Evolutionary conservation across 2,113 vertebrate species (phyloP).

Genomic region (Diadophis punctatus): DNA sequence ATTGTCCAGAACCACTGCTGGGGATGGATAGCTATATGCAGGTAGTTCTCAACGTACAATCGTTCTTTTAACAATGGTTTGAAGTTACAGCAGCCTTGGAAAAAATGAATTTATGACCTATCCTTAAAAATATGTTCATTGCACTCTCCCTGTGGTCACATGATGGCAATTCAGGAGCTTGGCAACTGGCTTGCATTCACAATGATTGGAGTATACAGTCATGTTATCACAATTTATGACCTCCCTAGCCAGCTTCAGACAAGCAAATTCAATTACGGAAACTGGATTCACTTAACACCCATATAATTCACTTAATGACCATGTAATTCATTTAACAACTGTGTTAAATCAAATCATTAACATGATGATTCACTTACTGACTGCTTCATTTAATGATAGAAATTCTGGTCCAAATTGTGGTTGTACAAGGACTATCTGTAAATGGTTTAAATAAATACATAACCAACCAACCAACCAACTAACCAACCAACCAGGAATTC

Average conservation of each 20-base stretch:
- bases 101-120: background rate
- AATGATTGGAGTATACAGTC: background rate
- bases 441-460: background rate
- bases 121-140: background rate
- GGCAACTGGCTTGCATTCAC: too few species aligned
- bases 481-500: background rate
- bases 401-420: too few species aligned
- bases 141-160: too few species aligned
- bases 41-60: background rate
- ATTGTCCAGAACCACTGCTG: background rate
- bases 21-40: background rate
- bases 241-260: background rate
- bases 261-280: background rate
- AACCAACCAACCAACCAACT: too few species aligned
- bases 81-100: background rate
- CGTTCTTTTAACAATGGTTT: background rate
- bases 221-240: background rate
- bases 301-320: background rate
- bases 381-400: background rate
- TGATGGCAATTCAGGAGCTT: too few species aligned
- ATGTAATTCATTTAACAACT: background rate
- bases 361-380: background rate
- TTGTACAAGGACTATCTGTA: background rate
- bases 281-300: background rate
- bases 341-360: background rate